phyloP scores from a whole-genome alignment of 2,797 vertebrate species.

The Valencia hispanica region DNA sequence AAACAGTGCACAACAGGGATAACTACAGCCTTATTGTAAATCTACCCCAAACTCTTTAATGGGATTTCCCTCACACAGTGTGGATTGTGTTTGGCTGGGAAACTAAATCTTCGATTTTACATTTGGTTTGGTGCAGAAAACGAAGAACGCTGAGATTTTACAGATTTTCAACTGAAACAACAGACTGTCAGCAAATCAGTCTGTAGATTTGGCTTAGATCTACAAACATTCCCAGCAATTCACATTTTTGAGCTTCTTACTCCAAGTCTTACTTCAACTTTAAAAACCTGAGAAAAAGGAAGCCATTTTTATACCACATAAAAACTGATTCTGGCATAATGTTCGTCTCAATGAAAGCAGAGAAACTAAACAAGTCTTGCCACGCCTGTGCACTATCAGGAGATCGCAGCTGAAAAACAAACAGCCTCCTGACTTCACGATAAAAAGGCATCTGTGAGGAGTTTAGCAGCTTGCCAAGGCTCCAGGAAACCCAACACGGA shows the following conservation, averaged over 20 bases:
- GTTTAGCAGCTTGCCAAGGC: constrained; percentile 12
- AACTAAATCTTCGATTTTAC: background rate
- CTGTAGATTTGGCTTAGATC: background rate
- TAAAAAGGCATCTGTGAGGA: constrained; percentile 2
- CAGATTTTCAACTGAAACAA: background rate
- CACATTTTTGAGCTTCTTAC: too few relatives aligned
- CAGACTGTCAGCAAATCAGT: background rate
- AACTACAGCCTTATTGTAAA: background rate
- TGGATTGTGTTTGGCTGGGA: background rate
- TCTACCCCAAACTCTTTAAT: too few relatives aligned
- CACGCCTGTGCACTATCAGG: background rate
- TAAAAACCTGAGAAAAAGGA: background rate
- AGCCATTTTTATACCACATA: background rate
- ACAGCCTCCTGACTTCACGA: background rate
- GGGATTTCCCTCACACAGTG: too few relatives aligned
- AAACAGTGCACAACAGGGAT: background rate
- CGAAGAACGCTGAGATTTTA: background rate
- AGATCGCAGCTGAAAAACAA: background rate
- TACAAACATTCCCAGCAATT: background rate
- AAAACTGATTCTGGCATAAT: fast-evolving
- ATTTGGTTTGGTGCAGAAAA: background rate
- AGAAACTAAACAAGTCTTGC: background rate
- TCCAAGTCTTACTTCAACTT: background rate
- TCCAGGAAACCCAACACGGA: constrained; percentile 9
- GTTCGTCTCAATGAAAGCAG: background rate